These are phyloP conservation scores for Bungarus multicinctus DNA, from an alignment of 2,113 vertebrate genomes.

Conservation along the genomic window DNA sequence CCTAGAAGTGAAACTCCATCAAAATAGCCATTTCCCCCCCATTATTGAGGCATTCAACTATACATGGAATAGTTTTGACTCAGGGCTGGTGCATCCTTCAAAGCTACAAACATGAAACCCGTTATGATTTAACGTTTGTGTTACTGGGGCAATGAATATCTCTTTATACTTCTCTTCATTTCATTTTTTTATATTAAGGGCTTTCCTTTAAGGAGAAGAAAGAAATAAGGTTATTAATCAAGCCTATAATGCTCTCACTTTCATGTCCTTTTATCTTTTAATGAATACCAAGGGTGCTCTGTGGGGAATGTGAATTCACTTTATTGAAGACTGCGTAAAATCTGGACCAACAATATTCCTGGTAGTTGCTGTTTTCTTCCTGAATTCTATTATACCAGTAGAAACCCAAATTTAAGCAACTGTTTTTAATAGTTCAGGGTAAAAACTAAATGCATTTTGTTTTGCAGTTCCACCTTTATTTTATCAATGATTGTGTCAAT, in stretches of 20 bases:
- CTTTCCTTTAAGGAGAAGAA: neutral
- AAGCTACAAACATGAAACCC: neutral
- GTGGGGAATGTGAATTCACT: neutral
- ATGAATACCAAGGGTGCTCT: neutral
- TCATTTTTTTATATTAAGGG: neutral
- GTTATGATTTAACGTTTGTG: neutral
- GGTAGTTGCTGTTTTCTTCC: neutral
- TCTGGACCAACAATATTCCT: neutral
- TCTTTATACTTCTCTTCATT: neutral
- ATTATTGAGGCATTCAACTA: neutral
- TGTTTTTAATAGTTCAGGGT: neutral
- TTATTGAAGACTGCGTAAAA: neutral
- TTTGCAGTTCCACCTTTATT: neutral
- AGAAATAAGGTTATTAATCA: neutral
- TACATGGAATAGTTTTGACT: neutral
- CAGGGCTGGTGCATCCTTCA: neutral
- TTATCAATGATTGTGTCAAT: neutral
- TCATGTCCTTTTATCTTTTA: neutral
- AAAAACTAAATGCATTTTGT: neutral
- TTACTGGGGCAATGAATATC: neutral
- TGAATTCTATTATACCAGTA: neutral
- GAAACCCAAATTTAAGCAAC: neutral
- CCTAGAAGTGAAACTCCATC: neutral
- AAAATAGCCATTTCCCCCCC: neutral
- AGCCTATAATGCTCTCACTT: neutral